A percentile compares a stretch with the other conserved stretches of the same genome.
Conservation (phyloP, 1,140 invertebrate species). For the Mactra quadrangularis region DNA sequence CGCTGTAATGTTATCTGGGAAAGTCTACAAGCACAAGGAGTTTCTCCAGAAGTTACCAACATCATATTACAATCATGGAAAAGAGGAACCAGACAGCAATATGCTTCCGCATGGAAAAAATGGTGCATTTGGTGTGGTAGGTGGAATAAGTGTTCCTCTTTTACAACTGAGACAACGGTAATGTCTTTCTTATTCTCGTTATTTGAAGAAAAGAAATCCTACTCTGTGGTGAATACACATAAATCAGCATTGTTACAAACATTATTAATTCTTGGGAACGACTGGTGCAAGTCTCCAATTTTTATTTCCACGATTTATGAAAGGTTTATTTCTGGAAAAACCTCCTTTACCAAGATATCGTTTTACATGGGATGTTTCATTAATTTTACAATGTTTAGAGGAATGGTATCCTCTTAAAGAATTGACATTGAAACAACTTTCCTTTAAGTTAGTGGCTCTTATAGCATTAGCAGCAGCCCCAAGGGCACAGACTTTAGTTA, state of each 20-base stretch:
- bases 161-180: conserved; percentile 3
- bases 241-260: conserved; percentile 32
- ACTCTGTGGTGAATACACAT: conserved; percentile 30
- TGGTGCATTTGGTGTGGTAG: neutral
- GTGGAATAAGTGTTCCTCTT: neutral
- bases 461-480: too few species aligned
- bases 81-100: neutral
- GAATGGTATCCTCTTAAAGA: too few species aligned
- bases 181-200: too few species aligned
- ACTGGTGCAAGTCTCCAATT: neutral
- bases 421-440: too few species aligned
- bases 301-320: conserved; percentile 2
- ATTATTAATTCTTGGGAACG: neutral
- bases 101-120: neutral
- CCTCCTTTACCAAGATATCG: too few species aligned
- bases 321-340: neutral
- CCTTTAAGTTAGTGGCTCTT: too few species aligned
- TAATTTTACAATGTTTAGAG: too few species aligned
- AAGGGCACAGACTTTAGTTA: too few species aligned
- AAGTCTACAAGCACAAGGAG: neutral
- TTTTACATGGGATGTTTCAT: too few species aligned
- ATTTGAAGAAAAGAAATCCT: neutral
- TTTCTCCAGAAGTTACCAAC: neutral
- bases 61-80: neutral
- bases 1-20: neutral